Evolutionary conservation across 2,888 invertebrate genomes (phyloP), one percentile per base, ranked within the genome.

Genomic region (Drepana falcataria): DNA sequence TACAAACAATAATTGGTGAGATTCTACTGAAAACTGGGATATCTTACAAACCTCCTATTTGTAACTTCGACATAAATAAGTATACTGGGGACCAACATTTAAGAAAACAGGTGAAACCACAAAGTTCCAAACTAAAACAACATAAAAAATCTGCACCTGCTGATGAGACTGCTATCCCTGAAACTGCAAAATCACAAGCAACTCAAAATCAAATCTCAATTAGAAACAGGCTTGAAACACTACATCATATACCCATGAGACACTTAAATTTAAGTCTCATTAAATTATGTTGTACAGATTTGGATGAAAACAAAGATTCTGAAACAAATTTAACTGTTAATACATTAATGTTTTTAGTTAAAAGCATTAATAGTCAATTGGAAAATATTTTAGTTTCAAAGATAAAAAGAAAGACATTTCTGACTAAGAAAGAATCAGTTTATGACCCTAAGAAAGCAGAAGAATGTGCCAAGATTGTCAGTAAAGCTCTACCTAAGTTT

Each of bases 341-440:
- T 67, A 77, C 69, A 21, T 74, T 89, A 34, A 77, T 71, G 21
- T 90, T 82, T 57, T 55, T 91, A 59, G 64, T 89, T 35, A 82
- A 76, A 61, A 78, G 77, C 65, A 59, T 80, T 1, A 88, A 83
- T 60, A 61, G 58, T 49, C 81, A 78, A 56, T 58, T 90, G 47
- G 83, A 85, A 53, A 77, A 65, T 55, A 66, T 79, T 49, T 65
- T 91, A 52, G 65, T 88, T 54, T 80, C 88, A 33, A 88, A 82
- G 68, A 80, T 87, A 48, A 90, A 88, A 69, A 81, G 66, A 59
- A 81, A 77, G 44, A 83, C 85, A 35, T 87, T 86, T 73, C 68
- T 89, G 1, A 68, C 77, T 3, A 89, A 87, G 64, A 74, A 75
- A 64, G 78, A 84, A 52, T 63, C 59, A 53, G 56, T 68, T 2